These are phyloP conservation scores for Coreius guichenoti DNA, from an alignment of 2,797 vertebrate species.

Conservation along the genomic window DNA sequence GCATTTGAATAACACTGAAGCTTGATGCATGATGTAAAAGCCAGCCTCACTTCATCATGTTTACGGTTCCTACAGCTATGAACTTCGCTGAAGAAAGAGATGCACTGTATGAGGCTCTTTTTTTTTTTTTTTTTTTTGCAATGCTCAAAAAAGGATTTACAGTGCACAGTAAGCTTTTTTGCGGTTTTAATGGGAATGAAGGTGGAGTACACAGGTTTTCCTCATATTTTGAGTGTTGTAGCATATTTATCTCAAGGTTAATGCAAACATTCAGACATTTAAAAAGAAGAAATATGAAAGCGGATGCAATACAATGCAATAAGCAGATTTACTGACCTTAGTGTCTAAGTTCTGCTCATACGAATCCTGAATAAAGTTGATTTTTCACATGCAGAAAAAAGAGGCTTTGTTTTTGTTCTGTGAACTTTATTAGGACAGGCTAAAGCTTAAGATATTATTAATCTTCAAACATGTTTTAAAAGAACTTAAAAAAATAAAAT, in stretches of 20 bases:
- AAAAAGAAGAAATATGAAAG: background rate
- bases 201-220: background rate
- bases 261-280: conserved; percentile 30
- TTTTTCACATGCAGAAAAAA: background rate
- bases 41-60: conserved; percentile 64
- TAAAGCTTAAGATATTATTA: background rate
- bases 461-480: background rate
- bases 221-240: background rate
- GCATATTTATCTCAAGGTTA: conserved; percentile 19
- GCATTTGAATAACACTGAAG: conserved; percentile 58
- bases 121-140: background rate
- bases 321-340: conserved; percentile 23
- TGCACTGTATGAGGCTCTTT: conserved; percentile 27
- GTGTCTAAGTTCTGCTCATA: background rate
- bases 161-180: background rate
- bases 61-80: conserved; percentile 70
- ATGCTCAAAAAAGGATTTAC: background rate
- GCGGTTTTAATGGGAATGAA: conserved; percentile 11
- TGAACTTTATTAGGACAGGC: background rate
- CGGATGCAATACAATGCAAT: background rate
- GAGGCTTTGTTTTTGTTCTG: background rate
- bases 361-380: background rate
- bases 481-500: too few relatives aligned
- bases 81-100: conserved; percentile 45
- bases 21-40: conserved; percentile 63